Evolutionary conservation across 64 coral and sea anemone genomes (phyloP).

Genomic region (Trachythela sp.): DNA sequence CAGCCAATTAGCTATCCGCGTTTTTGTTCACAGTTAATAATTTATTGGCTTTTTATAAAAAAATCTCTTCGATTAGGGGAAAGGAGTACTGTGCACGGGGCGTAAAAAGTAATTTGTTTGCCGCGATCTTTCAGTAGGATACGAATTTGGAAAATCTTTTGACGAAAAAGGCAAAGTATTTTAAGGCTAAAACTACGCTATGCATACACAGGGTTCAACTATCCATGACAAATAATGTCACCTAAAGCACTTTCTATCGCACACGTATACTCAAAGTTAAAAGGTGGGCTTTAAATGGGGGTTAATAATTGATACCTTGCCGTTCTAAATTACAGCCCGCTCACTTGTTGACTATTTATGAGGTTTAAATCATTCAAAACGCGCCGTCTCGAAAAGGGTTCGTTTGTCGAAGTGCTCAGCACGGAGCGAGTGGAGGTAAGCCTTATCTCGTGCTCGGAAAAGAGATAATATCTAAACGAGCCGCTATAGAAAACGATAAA

Average conservation of each 20-base stretch:
- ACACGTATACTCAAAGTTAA: background rate
- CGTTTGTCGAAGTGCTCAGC: background rate
- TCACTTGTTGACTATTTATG: background rate
- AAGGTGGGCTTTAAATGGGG: background rate
- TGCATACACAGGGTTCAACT: too few species aligned
- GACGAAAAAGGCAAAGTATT: too few species aligned
- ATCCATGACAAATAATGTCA: too few species aligned
- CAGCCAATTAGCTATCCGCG: background rate
- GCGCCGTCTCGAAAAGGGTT: background rate
- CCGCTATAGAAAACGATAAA: background rate
- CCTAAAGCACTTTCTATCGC: background rate
- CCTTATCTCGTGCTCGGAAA: background rate
- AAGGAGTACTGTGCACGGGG: background rate
- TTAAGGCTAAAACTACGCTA: too few species aligned
- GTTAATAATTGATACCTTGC: background rate
- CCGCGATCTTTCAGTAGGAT: background rate
- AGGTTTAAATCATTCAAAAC: conserved; percentile 4
- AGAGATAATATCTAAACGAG: background rate
- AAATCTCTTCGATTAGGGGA: background rate
- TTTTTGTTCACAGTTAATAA: conserved; percentile 1
- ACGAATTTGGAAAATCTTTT: too few species aligned
- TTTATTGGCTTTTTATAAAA: background rate
- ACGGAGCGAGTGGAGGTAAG: background rate
- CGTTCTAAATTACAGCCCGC: background rate
- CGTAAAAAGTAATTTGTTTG: background rate